Evolutionary conservation across 2,888 invertebrate genomes (phyloP).

Genomic region (Apocheima hispidaria): DNA sequence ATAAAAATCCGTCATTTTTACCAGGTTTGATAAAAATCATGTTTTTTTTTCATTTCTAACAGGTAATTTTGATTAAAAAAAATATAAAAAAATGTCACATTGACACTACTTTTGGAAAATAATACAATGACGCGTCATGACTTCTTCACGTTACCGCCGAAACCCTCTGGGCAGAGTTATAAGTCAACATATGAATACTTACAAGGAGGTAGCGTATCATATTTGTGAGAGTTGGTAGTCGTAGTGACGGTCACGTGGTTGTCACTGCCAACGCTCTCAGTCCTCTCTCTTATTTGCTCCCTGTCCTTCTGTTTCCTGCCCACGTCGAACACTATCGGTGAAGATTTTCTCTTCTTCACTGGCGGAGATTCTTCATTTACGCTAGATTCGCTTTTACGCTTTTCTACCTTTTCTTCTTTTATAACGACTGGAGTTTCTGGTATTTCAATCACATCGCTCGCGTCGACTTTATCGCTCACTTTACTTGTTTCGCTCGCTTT

Average conservation of each 20-base stretch:
- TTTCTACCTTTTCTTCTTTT: conserved; percentile 53
- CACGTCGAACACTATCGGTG: conserved; percentile 86
- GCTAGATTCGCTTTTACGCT: conserved; percentile 50
- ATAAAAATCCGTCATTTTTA: no score
- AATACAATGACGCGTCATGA: no score
- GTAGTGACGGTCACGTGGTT: conserved; percentile 70
- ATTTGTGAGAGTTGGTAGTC: conserved; percentile 75
- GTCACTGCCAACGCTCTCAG: conserved; percentile 81
- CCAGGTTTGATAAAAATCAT: no score
- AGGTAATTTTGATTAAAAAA: no score
- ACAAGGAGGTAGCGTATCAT: conserved; percentile 87
- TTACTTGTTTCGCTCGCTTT: conserved; percentile 8
- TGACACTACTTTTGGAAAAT: no score
- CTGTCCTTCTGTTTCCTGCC: conserved; percentile 62
- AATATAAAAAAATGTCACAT: no score
- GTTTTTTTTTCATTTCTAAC: no score
- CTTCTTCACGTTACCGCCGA: no score
- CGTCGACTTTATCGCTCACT: conserved; percentile 23
- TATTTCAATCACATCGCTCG: conserved; percentile 9
- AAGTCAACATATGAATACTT: conserved; percentile 66
- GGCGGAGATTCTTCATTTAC: conserved; percentile 48
- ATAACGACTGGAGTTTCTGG: conserved; percentile 67
- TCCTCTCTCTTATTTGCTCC: conserved; percentile 71
- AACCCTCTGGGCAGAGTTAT: no score
- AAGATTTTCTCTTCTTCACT: conserved; percentile 76